A percentile compares a stretch with the other conserved stretches of the same genome.
Conservation (phyloP, 2,888 invertebrate species). For the Morinoia aosen region DNA sequence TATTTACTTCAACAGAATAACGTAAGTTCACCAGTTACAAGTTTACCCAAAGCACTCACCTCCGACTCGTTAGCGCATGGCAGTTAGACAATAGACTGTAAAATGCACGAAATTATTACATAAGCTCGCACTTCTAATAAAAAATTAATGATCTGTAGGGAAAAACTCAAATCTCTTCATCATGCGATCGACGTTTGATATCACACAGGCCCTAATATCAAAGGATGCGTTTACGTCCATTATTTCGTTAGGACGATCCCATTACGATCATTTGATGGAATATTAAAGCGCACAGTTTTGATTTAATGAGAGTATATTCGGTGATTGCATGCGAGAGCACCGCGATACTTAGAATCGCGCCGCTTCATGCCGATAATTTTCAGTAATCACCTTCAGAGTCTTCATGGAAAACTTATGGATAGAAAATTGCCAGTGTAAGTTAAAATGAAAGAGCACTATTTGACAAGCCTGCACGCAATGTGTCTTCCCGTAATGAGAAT, state of each 20-base stretch:
- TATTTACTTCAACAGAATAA: neutral
- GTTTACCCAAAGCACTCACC: neutral
- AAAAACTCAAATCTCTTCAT: neutral
- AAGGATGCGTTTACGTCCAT: neutral
- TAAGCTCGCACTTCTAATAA: neutral
- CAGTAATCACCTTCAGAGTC: neutral
- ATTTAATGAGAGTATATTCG: neutral
- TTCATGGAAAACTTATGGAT: neutral
- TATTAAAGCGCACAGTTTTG: neutral
- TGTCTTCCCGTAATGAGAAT: neutral
- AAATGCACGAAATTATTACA: neutral
- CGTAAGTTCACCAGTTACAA: neutral
- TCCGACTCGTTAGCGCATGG: neutral
- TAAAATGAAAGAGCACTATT: neutral
- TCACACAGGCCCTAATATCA: neutral
- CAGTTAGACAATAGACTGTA: neutral
- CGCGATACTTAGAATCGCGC: neutral
- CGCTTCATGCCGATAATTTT: neutral
- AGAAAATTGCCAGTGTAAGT: neutral
- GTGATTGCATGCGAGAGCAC: neutral
- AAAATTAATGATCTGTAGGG: neutral
- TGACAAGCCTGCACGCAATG: neutral
- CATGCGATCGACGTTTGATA: neutral
- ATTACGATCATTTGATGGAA: neutral
- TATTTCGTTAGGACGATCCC: neutral